Evolutionary conservation across 92 coral and sea anemone genomes (phyloP).

Genomic region (Plumapathes pennacea): DNA sequence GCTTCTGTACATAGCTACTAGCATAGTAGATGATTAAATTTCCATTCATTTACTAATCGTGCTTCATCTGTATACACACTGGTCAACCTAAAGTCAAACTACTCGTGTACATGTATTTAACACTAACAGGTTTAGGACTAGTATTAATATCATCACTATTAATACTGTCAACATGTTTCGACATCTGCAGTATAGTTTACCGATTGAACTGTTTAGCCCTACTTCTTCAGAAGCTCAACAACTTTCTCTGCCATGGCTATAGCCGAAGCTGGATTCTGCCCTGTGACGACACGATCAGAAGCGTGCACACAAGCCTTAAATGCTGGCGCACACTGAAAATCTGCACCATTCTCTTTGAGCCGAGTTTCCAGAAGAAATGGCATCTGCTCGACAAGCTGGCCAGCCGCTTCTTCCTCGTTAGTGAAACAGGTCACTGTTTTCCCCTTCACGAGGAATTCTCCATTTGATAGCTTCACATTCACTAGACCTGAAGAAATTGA

Average conservation of each 20-base stretch:
- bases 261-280: constrained; percentile 95
- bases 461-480: constrained; percentile 87
- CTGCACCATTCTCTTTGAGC: constrained; percentile 77
- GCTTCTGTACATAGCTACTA: no score
- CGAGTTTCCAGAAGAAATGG: constrained; percentile 88
- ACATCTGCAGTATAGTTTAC: no score
- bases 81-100: no score
- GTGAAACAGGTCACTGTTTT: constrained; percentile 86
- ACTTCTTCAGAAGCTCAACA: constrained; percentile 58
- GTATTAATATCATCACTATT: no score
- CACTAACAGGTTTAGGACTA: no score
- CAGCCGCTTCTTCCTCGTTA: constrained; percentile 62
- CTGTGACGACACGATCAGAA: constrained; percentile 68
- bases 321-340: constrained; percentile 36
- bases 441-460: constrained; percentile 83
- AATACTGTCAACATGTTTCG: no score
- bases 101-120: no score
- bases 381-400: constrained; percentile 61
- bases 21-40: no score
- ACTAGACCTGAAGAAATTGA: no score
- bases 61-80: no score
- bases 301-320: constrained; percentile 60
- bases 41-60: no score
- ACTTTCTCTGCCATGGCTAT: constrained; percentile 71
- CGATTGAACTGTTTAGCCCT: no score